Evolutionary conservation across 2,888 invertebrate species (phyloP).

Genomic region (Bhutanitis thaidina): DNA sequence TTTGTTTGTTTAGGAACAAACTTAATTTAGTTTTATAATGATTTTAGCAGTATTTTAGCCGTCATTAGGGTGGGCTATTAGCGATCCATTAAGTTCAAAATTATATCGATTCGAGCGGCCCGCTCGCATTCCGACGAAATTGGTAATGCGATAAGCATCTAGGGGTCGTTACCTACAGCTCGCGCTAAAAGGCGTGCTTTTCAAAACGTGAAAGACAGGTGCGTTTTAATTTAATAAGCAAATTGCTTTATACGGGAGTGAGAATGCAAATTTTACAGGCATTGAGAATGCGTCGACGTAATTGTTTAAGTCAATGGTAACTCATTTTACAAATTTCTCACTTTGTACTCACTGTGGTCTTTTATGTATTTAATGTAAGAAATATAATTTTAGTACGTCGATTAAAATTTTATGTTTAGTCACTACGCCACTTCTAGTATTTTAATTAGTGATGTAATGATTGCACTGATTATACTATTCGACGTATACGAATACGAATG

Average conservation of each 20-base stretch:
- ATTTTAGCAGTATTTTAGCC: slow-evolving; percentile 38
- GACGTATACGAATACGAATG: too few relatives aligned
- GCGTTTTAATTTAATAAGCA: slow-evolving; percentile 18
- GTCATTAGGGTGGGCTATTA: slow-evolving; percentile 52
- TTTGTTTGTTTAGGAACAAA: slow-evolving; percentile 22
- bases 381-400: too few relatives aligned
- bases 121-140: slow-evolving; percentile 72
- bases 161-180: slow-evolving; percentile 43
- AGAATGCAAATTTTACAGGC: slow-evolving; percentile 18
- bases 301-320: background rate
- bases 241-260: slow-evolving; percentile 18
- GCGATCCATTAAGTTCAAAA: slow-evolving; percentile 56
- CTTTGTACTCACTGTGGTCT: background rate
- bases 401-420: too few relatives aligned
- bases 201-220: slow-evolving; percentile 39
- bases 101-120: slow-evolving; percentile 47
- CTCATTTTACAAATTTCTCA: background rate
- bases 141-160: slow-evolving; percentile 71
- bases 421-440: too few relatives aligned
- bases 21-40: slow-evolving; percentile 26
- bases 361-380: background rate
- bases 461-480: too few relatives aligned
- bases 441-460: too few relatives aligned
- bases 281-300: background rate
- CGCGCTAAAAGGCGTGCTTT: slow-evolving; percentile 24